Base-by-base conservation (phyloP, 1,140 invertebrate genomes). In the Hylyphantes graminicola region DNA sequence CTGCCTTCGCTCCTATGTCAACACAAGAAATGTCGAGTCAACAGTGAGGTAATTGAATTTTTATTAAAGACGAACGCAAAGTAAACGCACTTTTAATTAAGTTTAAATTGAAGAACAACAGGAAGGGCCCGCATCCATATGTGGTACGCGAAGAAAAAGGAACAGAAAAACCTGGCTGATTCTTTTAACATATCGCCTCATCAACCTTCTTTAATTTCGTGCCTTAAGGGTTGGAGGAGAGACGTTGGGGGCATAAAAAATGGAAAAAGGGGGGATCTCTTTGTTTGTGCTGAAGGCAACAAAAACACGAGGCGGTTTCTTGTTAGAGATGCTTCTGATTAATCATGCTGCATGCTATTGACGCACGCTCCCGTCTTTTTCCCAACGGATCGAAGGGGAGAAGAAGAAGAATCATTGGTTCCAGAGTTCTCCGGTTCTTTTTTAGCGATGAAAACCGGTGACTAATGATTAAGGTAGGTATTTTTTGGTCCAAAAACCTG, bases 51-150 rank as follows among this genome's bases (percentile, higher is more conserved):
- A 83, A 83, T 83, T 83, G 80, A 83, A 83, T 83, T 83, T 83
- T 83, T 83, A 83, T 83, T 83, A 83, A 83, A 83, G 80, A 75
- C 80, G 80, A 83, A 83, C 80, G 80, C 80, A 83, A 83, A 83
- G 80, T 83, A 83, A 83, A 83, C 80, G 80, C 72, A 83, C 80
- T 83, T 83, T 83, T 83, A 83, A 83, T 83, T 83, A 83, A 83
- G 80, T 83, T 83, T 83, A 83, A 83, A 83, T 83, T 83, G 80
- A 83, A 83, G 80, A 83, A 83, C 80, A 83, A 83, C 80, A 83
- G 80, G 80, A 83, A 70, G 50, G 80, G 80, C 80, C 80, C 80
- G 80, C 80, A 83, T 83, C 70, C 48, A 63, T 65, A 59, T 59
- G 61, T 78, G 50, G 72, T 57, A 81, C 35, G 72, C 61, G 80